Evolutionary conservation across 2,888 invertebrate genomes (phyloP), one percentile per base, ranked within the genome.

Genomic region (Drosophila borealis): DNA sequence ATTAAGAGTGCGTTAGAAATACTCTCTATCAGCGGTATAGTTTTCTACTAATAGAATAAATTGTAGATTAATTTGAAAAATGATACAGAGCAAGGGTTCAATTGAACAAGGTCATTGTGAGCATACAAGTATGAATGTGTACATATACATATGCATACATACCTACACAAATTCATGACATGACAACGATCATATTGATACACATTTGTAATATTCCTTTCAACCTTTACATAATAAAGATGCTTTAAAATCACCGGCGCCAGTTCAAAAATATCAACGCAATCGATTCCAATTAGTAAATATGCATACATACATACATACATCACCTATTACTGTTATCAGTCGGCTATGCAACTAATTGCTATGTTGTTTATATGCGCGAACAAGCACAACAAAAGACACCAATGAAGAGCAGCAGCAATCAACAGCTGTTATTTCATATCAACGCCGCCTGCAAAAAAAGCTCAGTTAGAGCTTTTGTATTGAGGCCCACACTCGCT

Each of bases 321-420:
- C 2, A 66, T 69, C 64, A 60, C 34, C 34, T 42, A 45, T 46
- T 55, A 34, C 36, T 50, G 59, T 78, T 65, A 75, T 75, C 78
- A 69, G 57, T 48, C 57, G 42, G 59, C 55, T 66, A 65, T 84
- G 84, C 67, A 67, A 50, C 60, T 62, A 45, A 54, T 61, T 65
- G 54, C 44, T 65, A 73, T 70, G 74, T 78, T 88, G 83, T 88
- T 86, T 82, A 84, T 78, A 74, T 70, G 55, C 77, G 74, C 80
- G 74, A 85, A 82, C 60, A 73, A 75, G 61, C 73, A 54, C 56
- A 67, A 66, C 67, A 61, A 73, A 70, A 75, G 54, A 70, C 41
- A 62, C 51, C 55, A 69, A 49, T 48, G 57, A 64, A 54, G 19
- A 65, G 55, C 39, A 70, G 34, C 25, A 14, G 17, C 44, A 68